A percentile compares a stretch with the other conserved stretches of the same genome.
Evolutionary conservation across 2,888 invertebrate species (phyloP).

Genomic region (Biston betularia): DNA sequence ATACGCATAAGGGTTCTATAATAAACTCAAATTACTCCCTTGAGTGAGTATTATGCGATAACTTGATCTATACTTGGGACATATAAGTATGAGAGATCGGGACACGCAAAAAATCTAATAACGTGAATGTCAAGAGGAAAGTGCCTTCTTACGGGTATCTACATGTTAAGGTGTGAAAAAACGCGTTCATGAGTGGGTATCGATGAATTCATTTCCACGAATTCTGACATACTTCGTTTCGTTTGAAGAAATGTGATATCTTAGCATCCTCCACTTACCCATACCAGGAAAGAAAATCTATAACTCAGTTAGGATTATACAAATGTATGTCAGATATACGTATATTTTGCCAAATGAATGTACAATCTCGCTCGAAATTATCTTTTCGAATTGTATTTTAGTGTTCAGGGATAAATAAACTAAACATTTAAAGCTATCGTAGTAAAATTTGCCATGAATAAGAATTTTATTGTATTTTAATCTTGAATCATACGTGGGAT

Average conservation of each 20-base stretch:
- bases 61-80: conserved; percentile 13
- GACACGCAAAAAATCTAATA: conserved; percentile 30
- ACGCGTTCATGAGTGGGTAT: conserved; percentile 26
- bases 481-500: too few relatives aligned
- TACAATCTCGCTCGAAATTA: too few relatives aligned
- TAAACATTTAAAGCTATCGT: too few relatives aligned
- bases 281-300: neutral
- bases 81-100: conserved; percentile 3
- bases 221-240: conserved; percentile 14
- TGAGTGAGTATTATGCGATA: conserved; percentile 7
- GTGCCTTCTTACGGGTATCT: conserved; percentile 19
- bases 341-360: neutral
- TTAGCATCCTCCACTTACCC: neutral
- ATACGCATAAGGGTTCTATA: conserved; percentile 1
- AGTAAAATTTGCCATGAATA: too few relatives aligned
- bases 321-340: neutral
- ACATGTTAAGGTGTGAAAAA: conserved; percentile 17
- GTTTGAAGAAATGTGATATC: conserved; percentile 5
- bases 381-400: too few relatives aligned
- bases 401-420: too few relatives aligned
- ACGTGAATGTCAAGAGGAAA: conserved; percentile 27
- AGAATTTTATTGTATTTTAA: too few relatives aligned
- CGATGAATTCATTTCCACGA: conserved; percentile 32
- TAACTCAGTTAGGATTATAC: neutral
- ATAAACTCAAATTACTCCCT: conserved; percentile 18